A percentile compares a stretch with the other conserved stretches of the same genome.
These are phyloP conservation scores for Ammodytes dubius DNA, from an alignment of 2,113 vertebrate genomes.

Conservation along the genomic window DNA sequence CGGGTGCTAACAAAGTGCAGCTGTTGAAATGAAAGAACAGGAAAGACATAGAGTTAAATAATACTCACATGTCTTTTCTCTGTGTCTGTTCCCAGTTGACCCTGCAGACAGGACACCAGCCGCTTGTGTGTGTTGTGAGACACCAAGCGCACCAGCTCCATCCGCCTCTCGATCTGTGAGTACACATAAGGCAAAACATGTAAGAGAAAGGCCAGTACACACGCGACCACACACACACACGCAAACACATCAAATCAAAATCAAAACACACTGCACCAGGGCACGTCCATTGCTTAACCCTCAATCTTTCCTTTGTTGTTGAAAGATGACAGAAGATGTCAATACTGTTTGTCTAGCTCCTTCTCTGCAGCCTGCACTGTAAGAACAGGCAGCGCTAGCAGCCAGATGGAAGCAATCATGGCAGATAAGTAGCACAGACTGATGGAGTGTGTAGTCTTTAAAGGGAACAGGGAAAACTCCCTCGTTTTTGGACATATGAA, in stretches of 20 bases:
- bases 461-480: neutral
- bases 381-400: slow-evolving; percentile 26
- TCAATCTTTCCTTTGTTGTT: slow-evolving; percentile 22
- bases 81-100: slow-evolving; percentile 89
- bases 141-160: slow-evolving; percentile 91
- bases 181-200: neutral
- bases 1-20: neutral
- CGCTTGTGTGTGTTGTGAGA: slow-evolving; percentile 93
- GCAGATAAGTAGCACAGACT: neutral
- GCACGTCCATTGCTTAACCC: slow-evolving; percentile 10
- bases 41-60: neutral
- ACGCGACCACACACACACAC: too few species aligned
- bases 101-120: slow-evolving; percentile 91
- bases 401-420: slow-evolving; percentile 32
- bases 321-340: slow-evolving; percentile 25
- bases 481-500: neutral
- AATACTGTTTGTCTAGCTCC: slow-evolving; percentile 10
- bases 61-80: slow-evolving; percentile 94
- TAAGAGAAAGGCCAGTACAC: neutral
- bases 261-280: slow-evolving; percentile 33
- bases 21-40: neutral
- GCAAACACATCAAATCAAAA: neutral
- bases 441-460: slow-evolving; percentile 21
- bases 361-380: neutral
- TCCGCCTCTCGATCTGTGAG: slow-evolving; percentile 88